Evolutionary conservation across 1,140 invertebrate species (phyloP).

Genomic region (Pseudomyrmex gracilis): DNA sequence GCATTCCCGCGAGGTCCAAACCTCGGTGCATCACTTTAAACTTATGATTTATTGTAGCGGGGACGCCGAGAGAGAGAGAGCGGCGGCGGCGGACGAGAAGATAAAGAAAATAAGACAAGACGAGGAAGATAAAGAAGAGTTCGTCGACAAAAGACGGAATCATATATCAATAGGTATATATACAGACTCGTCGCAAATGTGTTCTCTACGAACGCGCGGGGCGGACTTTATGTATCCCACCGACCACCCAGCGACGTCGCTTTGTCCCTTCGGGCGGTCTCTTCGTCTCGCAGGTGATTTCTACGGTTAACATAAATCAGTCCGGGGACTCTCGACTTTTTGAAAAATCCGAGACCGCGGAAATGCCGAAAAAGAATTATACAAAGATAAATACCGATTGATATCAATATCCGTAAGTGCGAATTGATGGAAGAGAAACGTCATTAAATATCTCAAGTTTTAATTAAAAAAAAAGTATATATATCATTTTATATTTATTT

Average conservation of each 20-base stretch:
- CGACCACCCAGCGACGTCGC: conserved; percentile 29
- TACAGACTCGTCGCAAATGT: conserved; percentile 9
- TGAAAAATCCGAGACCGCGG: conserved; percentile 14
- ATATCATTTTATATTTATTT: too few relatives aligned
- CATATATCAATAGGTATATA: conserved; percentile 34
- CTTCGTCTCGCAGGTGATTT: conserved; percentile 38
- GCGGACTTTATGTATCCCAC: conserved; percentile 35
- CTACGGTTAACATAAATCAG: conserved; percentile 39
- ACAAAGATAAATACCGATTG: not conserved
- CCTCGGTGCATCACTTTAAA: conserved; percentile 34
- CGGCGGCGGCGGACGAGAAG: conserved; percentile 22
- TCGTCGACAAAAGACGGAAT: conserved; percentile 45
- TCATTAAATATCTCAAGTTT: too few relatives aligned
- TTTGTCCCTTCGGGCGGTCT: conserved; percentile 45
- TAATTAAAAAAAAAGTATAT: too few relatives aligned
- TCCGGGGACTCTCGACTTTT: not conserved
- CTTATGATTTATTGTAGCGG: conserved; percentile 21
- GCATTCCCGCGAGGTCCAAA: not conserved
- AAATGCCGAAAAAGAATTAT: not conserved
- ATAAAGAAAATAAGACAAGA: conserved; percentile 42
- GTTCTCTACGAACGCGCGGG: conserved; percentile 10
- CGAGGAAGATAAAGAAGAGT: conserved; percentile 23
- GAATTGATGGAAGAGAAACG: too few relatives aligned
- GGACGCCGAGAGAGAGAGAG: conserved; percentile 2
- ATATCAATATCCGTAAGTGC: too few relatives aligned